Conservation (phyloP, 2,888 invertebrate species). For the Thecophora atra region DNA sequence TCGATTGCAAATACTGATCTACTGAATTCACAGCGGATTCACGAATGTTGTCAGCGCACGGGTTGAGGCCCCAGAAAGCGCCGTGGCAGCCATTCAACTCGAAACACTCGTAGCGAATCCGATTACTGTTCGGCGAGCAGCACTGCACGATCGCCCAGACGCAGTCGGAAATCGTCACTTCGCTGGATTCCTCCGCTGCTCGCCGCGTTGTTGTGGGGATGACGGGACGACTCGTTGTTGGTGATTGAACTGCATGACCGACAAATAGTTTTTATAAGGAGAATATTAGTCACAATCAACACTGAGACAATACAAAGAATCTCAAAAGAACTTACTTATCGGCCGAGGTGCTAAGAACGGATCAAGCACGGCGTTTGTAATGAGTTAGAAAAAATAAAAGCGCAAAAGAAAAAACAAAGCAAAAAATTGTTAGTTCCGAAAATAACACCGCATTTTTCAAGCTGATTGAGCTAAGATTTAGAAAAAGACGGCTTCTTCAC, state of each 20-base stretch:
- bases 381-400: neutral
- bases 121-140: conserved; percentile 69
- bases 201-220: conserved; percentile 34
- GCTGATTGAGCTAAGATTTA: neutral
- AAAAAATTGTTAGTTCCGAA: neutral
- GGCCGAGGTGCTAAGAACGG: neutral
- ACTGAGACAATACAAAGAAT: neutral
- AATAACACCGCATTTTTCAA: neutral
- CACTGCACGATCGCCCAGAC: conserved; percentile 81
- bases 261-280: neutral
- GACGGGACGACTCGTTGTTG: conserved; percentile 24
- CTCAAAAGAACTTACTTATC: neutral
- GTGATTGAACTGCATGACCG: neutral
- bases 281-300: neutral
- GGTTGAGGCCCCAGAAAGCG: conserved; percentile 77
- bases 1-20: conserved; percentile 38
- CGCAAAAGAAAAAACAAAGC: neutral
- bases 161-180: conserved; percentile 69
- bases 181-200: conserved; percentile 44
- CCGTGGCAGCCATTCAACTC: conserved; percentile 77
- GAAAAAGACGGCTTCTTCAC: neutral
- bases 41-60: conserved; percentile 72
- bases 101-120: conserved; percentile 72
- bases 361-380: too few relatives aligned
- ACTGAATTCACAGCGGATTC: conserved; percentile 46